Conservation (phyloP, 2,888 invertebrate genomes). For the Bellardia bayeri region DNA sequence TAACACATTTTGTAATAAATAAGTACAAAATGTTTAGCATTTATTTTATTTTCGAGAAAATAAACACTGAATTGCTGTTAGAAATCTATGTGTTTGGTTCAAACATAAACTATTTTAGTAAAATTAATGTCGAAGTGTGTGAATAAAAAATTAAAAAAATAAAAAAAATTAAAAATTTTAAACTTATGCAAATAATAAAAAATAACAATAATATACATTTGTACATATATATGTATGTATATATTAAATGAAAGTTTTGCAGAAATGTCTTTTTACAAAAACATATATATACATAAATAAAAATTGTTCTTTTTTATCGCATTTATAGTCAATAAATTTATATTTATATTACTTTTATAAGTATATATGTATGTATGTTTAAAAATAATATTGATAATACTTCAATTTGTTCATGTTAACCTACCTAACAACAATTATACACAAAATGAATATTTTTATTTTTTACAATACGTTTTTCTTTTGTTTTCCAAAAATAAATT, state of each 20-base stretch:
- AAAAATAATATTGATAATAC: background rate
- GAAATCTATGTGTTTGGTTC: conserved; percentile 19
- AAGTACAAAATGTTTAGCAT: no score
- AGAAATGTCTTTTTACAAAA: conserved; percentile 45
- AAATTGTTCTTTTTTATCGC: background rate
- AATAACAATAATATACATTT: conserved; percentile 48
- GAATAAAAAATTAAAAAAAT: conserved; percentile 11
- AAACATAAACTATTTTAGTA: conserved; percentile 48
- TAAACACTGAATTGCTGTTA: background rate
- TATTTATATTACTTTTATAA: background rate
- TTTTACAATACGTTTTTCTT: background rate
- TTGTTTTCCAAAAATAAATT: conserved; percentile 14
- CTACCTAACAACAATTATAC: conserved; percentile 10
- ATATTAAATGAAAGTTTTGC: conserved; percentile 20
- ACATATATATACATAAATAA: background rate
- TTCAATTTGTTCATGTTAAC: background rate
- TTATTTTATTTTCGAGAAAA: no score
- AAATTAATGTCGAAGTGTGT: conserved; percentile 55
- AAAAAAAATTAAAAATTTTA: background rate
- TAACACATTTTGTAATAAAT: no score
- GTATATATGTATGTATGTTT: background rate
- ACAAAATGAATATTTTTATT: background rate
- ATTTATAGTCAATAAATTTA: background rate
- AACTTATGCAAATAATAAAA: conserved; percentile 45
- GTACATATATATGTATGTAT: background rate